Percentiles rank a stretch among this genome's conserved stretches.
Evolutionary conservation across 2,888 invertebrate species (phyloP).

Genomic region (Polietes domitor): DNA sequence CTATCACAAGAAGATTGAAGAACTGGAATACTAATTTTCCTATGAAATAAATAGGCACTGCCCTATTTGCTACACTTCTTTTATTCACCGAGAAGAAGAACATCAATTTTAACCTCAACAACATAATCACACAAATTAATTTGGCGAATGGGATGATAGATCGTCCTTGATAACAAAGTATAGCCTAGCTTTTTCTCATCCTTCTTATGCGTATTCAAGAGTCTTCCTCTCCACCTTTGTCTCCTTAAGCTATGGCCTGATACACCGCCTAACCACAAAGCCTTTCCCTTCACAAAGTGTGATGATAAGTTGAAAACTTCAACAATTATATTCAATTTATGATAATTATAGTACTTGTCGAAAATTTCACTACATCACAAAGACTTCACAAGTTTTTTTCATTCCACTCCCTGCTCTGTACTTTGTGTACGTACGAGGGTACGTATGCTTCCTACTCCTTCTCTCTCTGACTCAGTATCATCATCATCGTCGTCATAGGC

Average conservation of each 20-base stretch:
- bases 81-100: too few species aligned
- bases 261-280: background rate
- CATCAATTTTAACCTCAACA: too few species aligned
- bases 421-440: background rate
- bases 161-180: too few species aligned
- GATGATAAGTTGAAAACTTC: constrained; percentile 33
- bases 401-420: too few species aligned
- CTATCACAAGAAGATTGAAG: too few species aligned
- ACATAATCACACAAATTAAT: too few species aligned
- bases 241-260: background rate
- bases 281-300: background rate
- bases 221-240: background rate
- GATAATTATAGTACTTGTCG: constrained; percentile 67
- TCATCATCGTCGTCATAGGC: constrained; percentile 15
- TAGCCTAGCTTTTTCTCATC: too few species aligned
- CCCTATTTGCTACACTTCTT: too few species aligned
- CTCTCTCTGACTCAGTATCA: too few species aligned
- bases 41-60: too few species aligned
- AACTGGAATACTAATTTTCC: too few species aligned
- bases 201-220: background rate
- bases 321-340: constrained; percentile 64
- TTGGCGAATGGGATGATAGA: too few species aligned
- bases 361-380: constrained; percentile 56
- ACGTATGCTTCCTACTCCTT: constrained; percentile 6
- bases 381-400: constrained; percentile 61